Base-by-base conservation (phyloP, 2,113 vertebrate genomes). In the Willisornis vidua region DNA sequence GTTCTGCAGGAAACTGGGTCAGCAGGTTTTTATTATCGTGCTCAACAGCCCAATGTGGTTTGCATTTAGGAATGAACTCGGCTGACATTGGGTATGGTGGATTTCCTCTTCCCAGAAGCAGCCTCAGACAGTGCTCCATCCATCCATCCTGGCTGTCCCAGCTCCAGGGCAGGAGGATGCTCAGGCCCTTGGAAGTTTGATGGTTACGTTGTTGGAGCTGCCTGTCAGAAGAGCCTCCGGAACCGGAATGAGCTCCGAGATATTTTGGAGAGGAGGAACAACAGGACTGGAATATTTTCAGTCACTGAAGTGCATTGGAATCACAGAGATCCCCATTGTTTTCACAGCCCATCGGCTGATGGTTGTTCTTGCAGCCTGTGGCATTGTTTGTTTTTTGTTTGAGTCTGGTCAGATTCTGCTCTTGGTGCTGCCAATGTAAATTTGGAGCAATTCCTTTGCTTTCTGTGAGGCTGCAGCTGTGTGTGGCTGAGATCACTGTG, bases 1-100 rank as follows among this genome's bases (percentile, higher is more conserved):
- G 73, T 97, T 97, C 86, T 96, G 91, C 81, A 94, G 96, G 90
- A 95, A 98, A 97, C 94, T 96, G 96, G 96, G 97, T 97, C 95
- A 97, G 91, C 85, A 91, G 87, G 94, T 92, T 96, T 96, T 96
- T 96, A 95, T 93, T 97, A 96, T 94, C 6, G 12, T 91, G 73
- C 89, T 94, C 41, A 1, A 96, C 95, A 96, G 81, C 75, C 86
- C 77, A 91, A 62, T 74, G 72, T 96, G 93, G 95, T 96, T 97
- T 96, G 93, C 92, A 90, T 96, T 96, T 94, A 92, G 91, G 89
- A 96, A 59, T 95, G 90, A 93, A 90, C 93, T 89, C 6, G 7
- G 52, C 76, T 96, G 94, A 95, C 84, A 70, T 66, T 10, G 41
- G 46, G 63, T 74, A 83, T 78, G 94, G 81, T 77, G 7, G n/a